A percentile compares a stretch with the other conserved stretches of the same genome.
Evolutionary conservation across 2,888 invertebrate species (phyloP).

Genomic region (Phrixothrix hirtus): DNA sequence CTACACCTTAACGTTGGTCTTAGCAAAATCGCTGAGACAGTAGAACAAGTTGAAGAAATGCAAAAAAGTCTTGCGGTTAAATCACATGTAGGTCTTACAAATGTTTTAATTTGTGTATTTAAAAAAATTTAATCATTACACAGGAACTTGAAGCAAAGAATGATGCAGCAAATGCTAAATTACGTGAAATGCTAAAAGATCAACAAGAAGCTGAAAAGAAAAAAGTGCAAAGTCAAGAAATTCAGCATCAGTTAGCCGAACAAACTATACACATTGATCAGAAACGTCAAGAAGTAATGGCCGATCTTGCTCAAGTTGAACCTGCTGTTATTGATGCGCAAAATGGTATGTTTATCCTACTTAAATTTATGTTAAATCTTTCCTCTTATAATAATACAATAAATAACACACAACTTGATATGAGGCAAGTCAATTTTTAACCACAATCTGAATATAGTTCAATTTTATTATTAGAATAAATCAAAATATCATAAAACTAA

Average conservation of each 20-base stretch:
- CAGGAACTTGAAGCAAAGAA: conserved; percentile 95
- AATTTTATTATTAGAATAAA: too few relatives aligned
- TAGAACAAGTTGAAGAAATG: conserved; percentile 99
- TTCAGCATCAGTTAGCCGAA: conserved; percentile 78
- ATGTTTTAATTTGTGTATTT: background rate
- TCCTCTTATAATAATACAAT: background rate
- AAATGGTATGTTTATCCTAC: conserved; percentile 65
- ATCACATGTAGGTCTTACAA: conserved; percentile 65
- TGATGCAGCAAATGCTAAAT: conserved; percentile 97
- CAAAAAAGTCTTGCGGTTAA: conserved; percentile 98
- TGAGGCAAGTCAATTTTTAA: too few relatives aligned
- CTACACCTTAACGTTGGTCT: conserved; percentile 97
- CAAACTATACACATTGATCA: conserved; percentile 93
- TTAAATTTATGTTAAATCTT: conserved; percentile 3
- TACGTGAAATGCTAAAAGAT: conserved; percentile 98
- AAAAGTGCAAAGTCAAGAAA: conserved; percentile 96
- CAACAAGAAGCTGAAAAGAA: conserved; percentile 99
- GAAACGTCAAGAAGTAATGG: conserved; percentile 93
- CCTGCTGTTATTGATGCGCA: conserved; percentile 99
- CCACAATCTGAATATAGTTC: too few relatives aligned
- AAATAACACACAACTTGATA: too few relatives aligned
- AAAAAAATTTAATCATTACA: too few relatives aligned
- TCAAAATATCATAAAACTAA: too few relatives aligned
- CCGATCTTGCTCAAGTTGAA: conserved; percentile 95
- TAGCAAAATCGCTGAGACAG: conserved; percentile 98